Evolutionary conservation across 2,888 invertebrate species (phyloP).

Genomic region (Amphimallon solstitiale): DNA sequence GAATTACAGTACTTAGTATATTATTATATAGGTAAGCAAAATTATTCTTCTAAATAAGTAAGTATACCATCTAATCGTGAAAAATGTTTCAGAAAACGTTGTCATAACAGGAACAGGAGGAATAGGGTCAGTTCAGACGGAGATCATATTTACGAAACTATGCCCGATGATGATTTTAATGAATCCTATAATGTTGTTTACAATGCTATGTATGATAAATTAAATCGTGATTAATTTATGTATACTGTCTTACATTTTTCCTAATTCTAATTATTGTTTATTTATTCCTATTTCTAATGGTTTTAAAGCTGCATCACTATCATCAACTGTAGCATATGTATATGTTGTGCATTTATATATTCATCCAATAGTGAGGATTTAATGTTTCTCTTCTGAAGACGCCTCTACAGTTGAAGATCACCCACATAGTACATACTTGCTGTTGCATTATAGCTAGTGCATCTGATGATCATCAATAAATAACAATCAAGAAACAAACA

Average conservation of each 20-base stretch:
- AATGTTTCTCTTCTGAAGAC: no score
- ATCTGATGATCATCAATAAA: no score
- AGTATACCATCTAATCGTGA: neutral
- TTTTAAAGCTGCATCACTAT: no score
- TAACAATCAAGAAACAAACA: no score
- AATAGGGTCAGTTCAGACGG: constrained; percentile 41
- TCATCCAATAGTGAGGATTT: no score
- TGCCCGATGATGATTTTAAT: constrained; percentile 57
- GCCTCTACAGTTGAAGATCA: no score
- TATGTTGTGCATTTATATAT: no score
- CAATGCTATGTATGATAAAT: constrained; percentile 55
- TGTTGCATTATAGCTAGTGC: no score
- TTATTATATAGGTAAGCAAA: constrained; percentile 38
- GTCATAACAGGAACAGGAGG: constrained; percentile 4
- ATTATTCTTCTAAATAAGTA: neutral
- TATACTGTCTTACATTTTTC: constrained; percentile 14
- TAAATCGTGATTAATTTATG: constrained; percentile 48
- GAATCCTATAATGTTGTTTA: constrained; percentile 49
- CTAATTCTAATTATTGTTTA: constrained; percentile 10
- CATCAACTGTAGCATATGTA: no score
- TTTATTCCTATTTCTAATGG: no score
- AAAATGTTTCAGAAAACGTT: constrained; percentile 12
- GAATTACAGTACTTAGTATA: constrained; percentile 7
- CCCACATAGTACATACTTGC: no score
- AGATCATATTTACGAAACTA: constrained; percentile 57